Evolutionary conservation across 2,113 vertebrate genomes (phyloP), one percentile per base, ranked within the genome.

Genomic region (Epinephelus fuscoguttatus): DNA sequence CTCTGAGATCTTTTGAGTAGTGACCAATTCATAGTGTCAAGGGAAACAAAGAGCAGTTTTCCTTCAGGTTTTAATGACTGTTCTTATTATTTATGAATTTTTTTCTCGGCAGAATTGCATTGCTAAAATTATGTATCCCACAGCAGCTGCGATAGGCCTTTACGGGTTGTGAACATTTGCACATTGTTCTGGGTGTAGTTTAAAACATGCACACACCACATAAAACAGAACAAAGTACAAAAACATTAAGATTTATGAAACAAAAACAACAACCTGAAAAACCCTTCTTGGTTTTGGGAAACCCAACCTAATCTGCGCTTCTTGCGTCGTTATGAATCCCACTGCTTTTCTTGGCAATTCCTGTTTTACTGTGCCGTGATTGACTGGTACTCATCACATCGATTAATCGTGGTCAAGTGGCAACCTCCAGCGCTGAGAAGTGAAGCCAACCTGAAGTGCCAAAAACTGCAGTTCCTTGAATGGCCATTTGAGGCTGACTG

Each of bases 231-330:
- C 9, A 64, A 57, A 37, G 13, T 25, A 74, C 70, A 60, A 77
- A 33, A 56, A 52, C 13, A 30, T 17, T 25, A 33, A 40, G 15
- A 4, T 47, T 66, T 10, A 6, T 19, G 6, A 27, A 66, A 11
- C 9, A 7, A 12, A 23, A 23, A 27, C 12, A 62, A 25, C 1
- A 37, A 13, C 60, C 13, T 62, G 40, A 64, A 64, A 53, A 77
- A 15, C 19, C 13, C 17, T 13, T 50, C 4, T 19, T 81, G 0
- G 33, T 67, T 72, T 71, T 69, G 78, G 81, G 27, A 61, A 86
- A 77, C 76, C 69, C 80, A 49, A 42, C 72, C 57, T 76, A 42
- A 42, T 68, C 57, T 71, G 42, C 42, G 11, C 42, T 45, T 45
- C 42, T 45, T 12, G 11, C 42, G 11, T 9, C 9, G 11, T 45